Percentiles rank a stretch among this genome's conserved stretches.
Evolutionary conservation across 2,113 vertebrate species (phyloP).

Genomic region (Urocitellus parryii): DNA sequence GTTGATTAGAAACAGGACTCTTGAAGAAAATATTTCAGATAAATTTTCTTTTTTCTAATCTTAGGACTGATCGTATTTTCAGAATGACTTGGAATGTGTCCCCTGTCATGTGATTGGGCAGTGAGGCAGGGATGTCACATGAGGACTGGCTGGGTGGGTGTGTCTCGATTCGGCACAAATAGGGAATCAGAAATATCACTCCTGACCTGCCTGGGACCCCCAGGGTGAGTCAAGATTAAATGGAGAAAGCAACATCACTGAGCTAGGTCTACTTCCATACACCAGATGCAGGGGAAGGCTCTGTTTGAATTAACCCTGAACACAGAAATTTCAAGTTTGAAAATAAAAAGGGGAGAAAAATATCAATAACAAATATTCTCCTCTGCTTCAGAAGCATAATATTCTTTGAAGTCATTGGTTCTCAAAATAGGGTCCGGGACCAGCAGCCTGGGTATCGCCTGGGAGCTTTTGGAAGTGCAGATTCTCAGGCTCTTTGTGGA

Average conservation of each 20-base stretch:
- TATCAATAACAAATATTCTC: neutral
- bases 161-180: neutral
- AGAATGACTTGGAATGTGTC: neutral
- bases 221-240: neutral
- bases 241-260: neutral
- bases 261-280: neutral
- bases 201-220: neutral
- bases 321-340: neutral
- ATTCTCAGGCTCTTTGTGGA: too few species aligned
- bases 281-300: neutral
- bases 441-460: neutral
- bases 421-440: neutral
- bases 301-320: neutral
- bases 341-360: neutral
- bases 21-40: constrained; percentile 42
- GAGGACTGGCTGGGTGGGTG: neutral
- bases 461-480: neutral
- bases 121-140: neutral
- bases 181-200: neutral
- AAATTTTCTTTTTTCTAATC: neutral
- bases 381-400: neutral
- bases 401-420: neutral
- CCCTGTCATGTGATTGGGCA: neutral
- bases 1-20: constrained; percentile 7
- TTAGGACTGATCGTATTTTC: neutral